Base-by-base conservation (phyloP, 2,113 vertebrate species). In the Agelaius tricolor region DNA sequence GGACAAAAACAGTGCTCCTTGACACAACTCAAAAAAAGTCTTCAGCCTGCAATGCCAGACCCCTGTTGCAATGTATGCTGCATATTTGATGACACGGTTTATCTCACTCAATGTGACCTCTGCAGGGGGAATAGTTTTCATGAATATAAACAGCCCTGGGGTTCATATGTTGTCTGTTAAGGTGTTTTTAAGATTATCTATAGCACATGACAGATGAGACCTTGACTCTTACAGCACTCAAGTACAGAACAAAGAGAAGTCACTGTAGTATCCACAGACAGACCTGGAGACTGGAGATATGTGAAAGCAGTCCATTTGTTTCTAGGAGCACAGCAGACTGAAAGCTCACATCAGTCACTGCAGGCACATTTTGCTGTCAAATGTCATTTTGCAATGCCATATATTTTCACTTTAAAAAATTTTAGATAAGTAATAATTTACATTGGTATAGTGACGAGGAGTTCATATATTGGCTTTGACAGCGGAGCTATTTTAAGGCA, bases 111-210 rank as follows among this genome's bases (percentile, higher is more conserved):
- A 77, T 77, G 74, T 96, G 96, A 97, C 95, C 95, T 96, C 93
- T 88, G 69, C 26, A 54, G 44, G 80, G 51, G 59, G 27, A 61
- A 89, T 82, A 89, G 92, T 93, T 97, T 94, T 96, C 95, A 97
- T 97, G 90, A 97, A 96, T 96, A 95, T 97, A 96, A 97, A 96
- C 91, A 95, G 88, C 95, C 84, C 85, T 86, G 73, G 41, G 88
- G 90, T 94, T 94, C 3, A 16, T 93, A 95, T 66, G 26, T 96
- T 96, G 95, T 95, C 96, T 96, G 94, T 62, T 91, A 93, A 95
- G 94, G 94, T 97, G 90, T 93, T 97, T 96, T 86, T 97, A 86
- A 91, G 93, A 96, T 97, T 97, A 96, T 94, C 90, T 97, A 89
- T 77, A 94, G 84, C 94, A 96, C 84, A 93, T 95, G 94, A 97